Conservation (phyloP, 2,113 vertebrate species). For the Lepus americanus region DNA sequence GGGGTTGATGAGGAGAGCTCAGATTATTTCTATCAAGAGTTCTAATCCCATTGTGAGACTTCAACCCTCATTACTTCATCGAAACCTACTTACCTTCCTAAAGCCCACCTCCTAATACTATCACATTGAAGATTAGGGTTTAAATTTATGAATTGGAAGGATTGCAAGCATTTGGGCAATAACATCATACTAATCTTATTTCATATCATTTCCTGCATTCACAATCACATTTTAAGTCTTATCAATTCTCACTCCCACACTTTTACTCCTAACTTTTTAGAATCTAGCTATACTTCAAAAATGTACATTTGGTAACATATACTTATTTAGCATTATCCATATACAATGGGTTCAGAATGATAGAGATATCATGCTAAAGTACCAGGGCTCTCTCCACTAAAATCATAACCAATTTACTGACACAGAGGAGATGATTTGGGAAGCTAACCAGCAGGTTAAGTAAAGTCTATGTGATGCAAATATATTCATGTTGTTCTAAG, state of each 20-base stretch:
- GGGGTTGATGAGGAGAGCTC: too few relatives aligned
- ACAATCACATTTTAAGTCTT: neutral
- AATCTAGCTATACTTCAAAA: neutral
- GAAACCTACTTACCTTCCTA: too few relatives aligned
- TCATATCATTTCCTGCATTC: neutral
- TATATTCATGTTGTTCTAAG: neutral
- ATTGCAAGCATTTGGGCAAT: neutral
- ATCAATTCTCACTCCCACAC: neutral
- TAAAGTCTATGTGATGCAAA: neutral
- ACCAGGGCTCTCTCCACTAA: neutral
- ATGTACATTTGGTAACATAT: neutral
- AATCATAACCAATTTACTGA: neutral
- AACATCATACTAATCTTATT: neutral
- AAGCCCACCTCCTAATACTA: too few relatives aligned
- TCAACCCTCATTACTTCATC: too few relatives aligned
- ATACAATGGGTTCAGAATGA: neutral
- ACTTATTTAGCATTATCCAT: slow-evolving; percentile 9
- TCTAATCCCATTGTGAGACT: neutral
- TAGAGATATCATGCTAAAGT: neutral
- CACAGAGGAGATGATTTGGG: neutral
- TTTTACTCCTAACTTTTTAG: neutral
- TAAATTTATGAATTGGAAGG: neutral
- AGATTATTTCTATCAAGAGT: neutral
- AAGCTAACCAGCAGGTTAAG: neutral
- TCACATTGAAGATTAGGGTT: neutral